Conservation (phyloP, 2,797 vertebrate species). For the Trachurus trachurus region DNA sequence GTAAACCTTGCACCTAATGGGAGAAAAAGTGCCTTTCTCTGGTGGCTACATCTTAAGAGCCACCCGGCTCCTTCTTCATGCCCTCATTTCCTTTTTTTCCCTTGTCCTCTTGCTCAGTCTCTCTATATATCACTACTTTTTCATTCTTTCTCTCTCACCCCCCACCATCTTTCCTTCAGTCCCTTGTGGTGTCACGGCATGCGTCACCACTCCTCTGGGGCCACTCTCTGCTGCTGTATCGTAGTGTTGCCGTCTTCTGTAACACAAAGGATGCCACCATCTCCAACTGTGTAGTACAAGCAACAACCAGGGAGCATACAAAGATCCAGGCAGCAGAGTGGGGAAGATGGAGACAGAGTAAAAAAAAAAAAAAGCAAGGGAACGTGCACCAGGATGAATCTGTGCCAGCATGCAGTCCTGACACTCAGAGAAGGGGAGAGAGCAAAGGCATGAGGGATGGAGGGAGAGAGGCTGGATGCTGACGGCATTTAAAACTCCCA, state of each 20-base stretch:
- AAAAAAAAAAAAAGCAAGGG: slow-evolving; percentile 37
- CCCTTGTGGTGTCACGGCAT: slow-evolving; percentile 63
- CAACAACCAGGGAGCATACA: slow-evolving; percentile 57
- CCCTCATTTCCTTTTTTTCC: slow-evolving; percentile 47
- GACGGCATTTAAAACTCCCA: slow-evolving; percentile 81
- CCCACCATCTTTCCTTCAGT: slow-evolving; percentile 53
- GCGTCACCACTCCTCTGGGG: slow-evolving; percentile 65
- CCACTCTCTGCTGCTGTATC: slow-evolving; percentile 59
- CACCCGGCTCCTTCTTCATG: slow-evolving; percentile 47
- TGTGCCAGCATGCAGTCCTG: slow-evolving; percentile 63
- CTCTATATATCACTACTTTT: slow-evolving; percentile 24
- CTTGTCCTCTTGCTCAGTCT: slow-evolving; percentile 1
- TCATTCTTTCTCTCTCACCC: neutral
- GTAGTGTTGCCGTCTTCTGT: slow-evolving; percentile 60
- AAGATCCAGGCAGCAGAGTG: slow-evolving; percentile 44
- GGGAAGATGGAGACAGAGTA: slow-evolving; percentile 57
- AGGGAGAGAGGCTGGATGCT: slow-evolving; percentile 57
- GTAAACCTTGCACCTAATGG: slow-evolving; percentile 54
- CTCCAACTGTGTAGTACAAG: slow-evolving; percentile 70
- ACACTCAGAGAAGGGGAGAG: slow-evolving; percentile 34
- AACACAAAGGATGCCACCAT: slow-evolving; percentile 66
- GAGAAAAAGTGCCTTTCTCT: slow-evolving; percentile 53
- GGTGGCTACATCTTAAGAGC: slow-evolving; percentile 68
- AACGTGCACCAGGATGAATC: slow-evolving; percentile 68
- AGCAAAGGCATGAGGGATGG: slow-evolving; percentile 43